These are phyloP conservation scores for Microctenopoma lineatum DNA, from an alignment of 2,797 vertebrate genomes.

Conservation along the genomic window DNA sequence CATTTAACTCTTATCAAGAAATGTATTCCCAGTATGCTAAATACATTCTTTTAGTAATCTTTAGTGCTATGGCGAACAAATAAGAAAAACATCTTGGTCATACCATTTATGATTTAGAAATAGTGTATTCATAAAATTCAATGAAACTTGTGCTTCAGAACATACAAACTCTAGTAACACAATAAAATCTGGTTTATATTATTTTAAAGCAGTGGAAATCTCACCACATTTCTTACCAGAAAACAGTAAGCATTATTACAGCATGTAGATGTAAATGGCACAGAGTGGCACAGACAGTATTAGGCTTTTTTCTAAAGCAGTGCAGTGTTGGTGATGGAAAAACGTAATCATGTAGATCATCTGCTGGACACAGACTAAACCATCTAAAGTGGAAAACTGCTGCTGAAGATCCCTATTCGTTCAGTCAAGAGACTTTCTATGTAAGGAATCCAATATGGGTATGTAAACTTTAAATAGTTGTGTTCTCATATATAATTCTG, in stretches of 20 bases:
- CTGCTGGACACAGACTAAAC: conserved; percentile 41
- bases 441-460: background rate
- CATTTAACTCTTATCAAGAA: background rate
- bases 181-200: conserved; percentile 1
- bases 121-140: conserved; percentile 9
- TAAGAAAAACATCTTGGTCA: conserved; percentile 10
- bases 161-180: conserved; percentile 14
- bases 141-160: conserved; percentile 27
- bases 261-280: conserved; percentile 22
- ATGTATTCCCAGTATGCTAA: background rate
- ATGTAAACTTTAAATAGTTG: background rate
- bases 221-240: too few species aligned
- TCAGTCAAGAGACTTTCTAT: conserved; percentile 6
- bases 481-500: too few species aligned
- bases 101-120: background rate
- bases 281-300: conserved; percentile 40
- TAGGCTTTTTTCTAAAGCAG: conserved; percentile 34
- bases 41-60: background rate
- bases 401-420: conserved; percentile 58
- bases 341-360: conserved; percentile 38
- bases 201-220: too few species aligned
- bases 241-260: background rate
- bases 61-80: background rate
- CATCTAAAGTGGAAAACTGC: conserved; percentile 43
- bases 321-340: conserved; percentile 44